phyloP scores from a whole-genome alignment of 92 coral and sea anemone genomes.

The Muricea muricata region DNA sequence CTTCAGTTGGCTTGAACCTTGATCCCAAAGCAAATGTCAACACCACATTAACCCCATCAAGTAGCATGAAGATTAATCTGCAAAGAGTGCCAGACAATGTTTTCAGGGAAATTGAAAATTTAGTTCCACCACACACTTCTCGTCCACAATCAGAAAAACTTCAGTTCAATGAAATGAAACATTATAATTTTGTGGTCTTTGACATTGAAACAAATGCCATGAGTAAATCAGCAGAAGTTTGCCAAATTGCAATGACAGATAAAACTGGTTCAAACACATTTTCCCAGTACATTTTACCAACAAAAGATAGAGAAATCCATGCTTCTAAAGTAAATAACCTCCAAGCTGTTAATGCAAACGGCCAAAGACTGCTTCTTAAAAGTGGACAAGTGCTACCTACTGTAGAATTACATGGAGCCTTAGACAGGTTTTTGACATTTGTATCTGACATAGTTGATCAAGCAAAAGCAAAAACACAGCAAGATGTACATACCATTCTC shows the following conservation, averaged over 20 bases:
- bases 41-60: too few relatives aligned
- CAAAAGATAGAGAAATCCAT: not conserved
- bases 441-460: not conserved
- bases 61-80: too few relatives aligned
- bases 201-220: not conserved
- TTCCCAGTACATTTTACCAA: not conserved
- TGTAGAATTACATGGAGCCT: not conserved
- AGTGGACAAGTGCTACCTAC: not conserved
- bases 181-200: not conserved
- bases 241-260: constrained; percentile 12
- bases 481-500: constrained; percentile 5
- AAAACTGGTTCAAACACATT: not conserved
- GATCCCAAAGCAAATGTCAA: not conserved
- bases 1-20: not conserved
- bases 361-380: not conserved
- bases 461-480: not conserved
- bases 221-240: not conserved
- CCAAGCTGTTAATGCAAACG: not conserved
- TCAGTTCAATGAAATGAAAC: not conserved
- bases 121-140: not conserved
- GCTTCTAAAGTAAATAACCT: not conserved
- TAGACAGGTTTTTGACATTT: not conserved
- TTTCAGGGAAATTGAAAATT: constrained; percentile 1
- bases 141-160: not conserved
- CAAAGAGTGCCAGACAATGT: not conserved